A percentile compares a stretch with the other conserved stretches of the same genome.
phyloP scores from a whole-genome alignment of 2,797 vertebrate species.

The Lacerta bilineata region DNA sequence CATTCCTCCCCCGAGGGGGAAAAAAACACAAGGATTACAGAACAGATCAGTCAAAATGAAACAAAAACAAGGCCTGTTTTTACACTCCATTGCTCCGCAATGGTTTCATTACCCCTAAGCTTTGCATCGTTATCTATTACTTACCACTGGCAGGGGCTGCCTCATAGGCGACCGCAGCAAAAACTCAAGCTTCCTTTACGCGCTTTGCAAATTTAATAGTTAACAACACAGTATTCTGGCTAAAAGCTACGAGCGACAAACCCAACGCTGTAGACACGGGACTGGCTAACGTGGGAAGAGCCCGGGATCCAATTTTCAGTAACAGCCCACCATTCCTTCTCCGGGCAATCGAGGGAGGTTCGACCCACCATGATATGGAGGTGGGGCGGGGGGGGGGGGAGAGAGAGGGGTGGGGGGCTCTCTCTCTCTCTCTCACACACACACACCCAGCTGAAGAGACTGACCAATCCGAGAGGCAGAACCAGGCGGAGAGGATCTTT shows the following conservation, averaged over 20 bases:
- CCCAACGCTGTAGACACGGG: not conserved
- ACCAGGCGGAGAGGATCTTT: no score
- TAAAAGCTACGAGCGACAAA: not conserved
- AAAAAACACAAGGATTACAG: no score
- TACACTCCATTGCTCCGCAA: not conserved
- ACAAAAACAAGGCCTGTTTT: not conserved
- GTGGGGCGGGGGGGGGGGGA: accelerated
- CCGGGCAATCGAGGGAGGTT: not conserved
- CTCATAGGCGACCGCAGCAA: not conserved
- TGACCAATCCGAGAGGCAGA: not conserved
- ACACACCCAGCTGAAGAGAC: not conserved
- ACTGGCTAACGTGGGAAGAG: no score
- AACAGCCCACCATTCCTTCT: not conserved
- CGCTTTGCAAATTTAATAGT: no score
- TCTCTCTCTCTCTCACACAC: no score
- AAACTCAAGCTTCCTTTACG: no score
- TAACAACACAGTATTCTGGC: no score
- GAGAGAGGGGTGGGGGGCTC: not conserved
- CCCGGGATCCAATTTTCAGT: not conserved
- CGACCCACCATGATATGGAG: not conserved
- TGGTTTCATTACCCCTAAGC: not conserved
- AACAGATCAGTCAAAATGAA: not conserved
- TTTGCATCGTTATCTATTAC: not conserved
- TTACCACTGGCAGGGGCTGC: not conserved
- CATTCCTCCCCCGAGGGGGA: not conserved